These are phyloP conservation scores for Antitype chi DNA, from an alignment of 2,888 invertebrate genomes.

Conservation along the genomic window DNA sequence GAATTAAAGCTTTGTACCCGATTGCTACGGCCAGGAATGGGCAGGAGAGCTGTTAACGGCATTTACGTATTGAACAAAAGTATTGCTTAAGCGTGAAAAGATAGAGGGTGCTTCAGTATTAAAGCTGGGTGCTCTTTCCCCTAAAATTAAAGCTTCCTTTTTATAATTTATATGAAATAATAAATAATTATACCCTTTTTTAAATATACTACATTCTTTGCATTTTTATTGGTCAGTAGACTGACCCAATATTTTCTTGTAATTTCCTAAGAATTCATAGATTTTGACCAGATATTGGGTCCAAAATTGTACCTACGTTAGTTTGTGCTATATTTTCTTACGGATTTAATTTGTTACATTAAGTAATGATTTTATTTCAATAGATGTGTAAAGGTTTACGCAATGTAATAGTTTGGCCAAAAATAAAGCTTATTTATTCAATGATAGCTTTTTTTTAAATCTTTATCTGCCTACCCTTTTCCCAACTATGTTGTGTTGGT, in stretches of 20 bases:
- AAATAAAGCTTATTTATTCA: conserved; percentile 91
- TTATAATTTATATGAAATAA: conserved; percentile 74
- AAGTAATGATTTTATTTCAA: conserved; percentile 77
- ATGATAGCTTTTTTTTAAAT: conserved; percentile 64
- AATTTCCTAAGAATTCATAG: background rate
- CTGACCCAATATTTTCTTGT: conserved; percentile 47
- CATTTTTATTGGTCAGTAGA: conserved; percentile 55
- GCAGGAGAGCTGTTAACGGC: conserved; percentile 47
- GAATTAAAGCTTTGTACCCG: background rate
- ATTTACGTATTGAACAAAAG: conserved; percentile 63
- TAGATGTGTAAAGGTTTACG: conserved; percentile 81
- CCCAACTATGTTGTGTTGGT: background rate
- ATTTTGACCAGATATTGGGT: conserved; percentile 42
- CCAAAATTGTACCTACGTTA: conserved; percentile 42
- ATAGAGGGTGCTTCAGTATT: conserved; percentile 80
- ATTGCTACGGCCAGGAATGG: conserved; percentile 31
- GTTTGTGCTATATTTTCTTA: conserved; percentile 63
- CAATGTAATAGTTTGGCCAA: conserved; percentile 90
- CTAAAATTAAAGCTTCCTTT: conserved; percentile 76
- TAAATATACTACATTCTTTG: conserved; percentile 54
- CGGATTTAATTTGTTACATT: conserved; percentile 68
- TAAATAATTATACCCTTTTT: conserved; percentile 60
- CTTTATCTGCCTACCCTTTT: background rate
- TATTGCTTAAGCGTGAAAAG: conserved; percentile 68
- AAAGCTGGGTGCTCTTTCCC: conserved; percentile 80